Conservation (phyloP, 2,797 vertebrate genomes). For the Molossus molossus region DNA sequence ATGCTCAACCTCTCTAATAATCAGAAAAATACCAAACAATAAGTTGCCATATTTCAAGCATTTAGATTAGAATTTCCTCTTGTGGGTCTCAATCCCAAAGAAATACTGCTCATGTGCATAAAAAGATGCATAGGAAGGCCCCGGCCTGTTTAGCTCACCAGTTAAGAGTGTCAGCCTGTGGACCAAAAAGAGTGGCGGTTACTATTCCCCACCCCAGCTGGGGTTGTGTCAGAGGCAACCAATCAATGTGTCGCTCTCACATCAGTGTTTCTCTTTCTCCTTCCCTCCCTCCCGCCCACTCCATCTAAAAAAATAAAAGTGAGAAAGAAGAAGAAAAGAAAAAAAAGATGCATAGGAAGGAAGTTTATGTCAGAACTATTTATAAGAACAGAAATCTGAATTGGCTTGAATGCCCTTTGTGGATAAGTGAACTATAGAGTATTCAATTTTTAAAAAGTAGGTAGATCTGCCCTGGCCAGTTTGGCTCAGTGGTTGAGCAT, state of each 20-base stretch:
- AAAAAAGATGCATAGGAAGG: neutral
- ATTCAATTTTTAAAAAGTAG: neutral
- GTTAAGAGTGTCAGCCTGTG: too few species aligned
- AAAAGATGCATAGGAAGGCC: neutral
- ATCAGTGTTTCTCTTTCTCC: too few species aligned
- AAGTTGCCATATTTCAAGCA: neutral
- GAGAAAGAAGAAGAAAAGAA: too few species aligned
- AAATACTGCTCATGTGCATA: neutral
- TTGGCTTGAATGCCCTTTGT: neutral
- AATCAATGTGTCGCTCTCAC: too few species aligned
- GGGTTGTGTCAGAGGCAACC: too few species aligned
- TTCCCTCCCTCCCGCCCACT: too few species aligned
- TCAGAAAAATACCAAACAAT: neutral
- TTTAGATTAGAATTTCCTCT: neutral
- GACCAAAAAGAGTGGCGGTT: too few species aligned
- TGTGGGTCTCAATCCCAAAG: neutral
- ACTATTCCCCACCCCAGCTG: too few species aligned
- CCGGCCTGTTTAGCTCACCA: too few species aligned
- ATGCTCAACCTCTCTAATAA: neutral
- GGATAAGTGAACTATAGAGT: neutral
- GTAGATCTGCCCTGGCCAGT: neutral
- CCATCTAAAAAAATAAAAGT: too few species aligned
- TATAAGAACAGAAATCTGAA: neutral
- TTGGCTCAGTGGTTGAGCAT: too few species aligned
- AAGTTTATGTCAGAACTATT: conserved; percentile 7